These are phyloP conservation scores for Thalassarche chlororhynchos DNA, from an alignment of 2,113 vertebrate species.

Conservation along the genomic window DNA sequence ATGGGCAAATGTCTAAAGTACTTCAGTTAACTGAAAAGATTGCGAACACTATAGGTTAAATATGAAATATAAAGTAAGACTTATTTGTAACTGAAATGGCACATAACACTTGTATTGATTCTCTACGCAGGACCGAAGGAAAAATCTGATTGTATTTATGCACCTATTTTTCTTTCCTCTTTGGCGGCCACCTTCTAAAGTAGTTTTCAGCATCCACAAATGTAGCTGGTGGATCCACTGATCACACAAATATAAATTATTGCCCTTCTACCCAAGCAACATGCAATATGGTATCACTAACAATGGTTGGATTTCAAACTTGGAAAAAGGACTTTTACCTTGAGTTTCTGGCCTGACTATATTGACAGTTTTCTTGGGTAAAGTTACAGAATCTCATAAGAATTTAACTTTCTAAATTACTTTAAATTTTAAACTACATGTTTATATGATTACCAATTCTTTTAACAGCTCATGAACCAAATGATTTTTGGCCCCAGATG, in stretches of 20 bases:
- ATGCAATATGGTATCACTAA: neutral
- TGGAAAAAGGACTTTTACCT: neutral
- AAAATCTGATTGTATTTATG: neutral
- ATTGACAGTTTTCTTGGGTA: neutral
- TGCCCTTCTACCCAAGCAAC: neutral
- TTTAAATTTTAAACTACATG: neutral
- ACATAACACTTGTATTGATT: neutral
- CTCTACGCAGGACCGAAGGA: neutral
- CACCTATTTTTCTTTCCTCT: neutral
- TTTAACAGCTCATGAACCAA: neutral
- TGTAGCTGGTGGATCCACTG: neutral
- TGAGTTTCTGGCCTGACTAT: neutral
- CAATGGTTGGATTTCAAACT: neutral
- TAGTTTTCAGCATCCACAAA: neutral
- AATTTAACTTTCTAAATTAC: neutral
- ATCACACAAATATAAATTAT: neutral
- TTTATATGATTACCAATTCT: neutral
- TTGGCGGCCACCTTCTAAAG: neutral
- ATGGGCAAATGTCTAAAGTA: neutral
- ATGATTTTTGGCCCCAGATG: neutral
- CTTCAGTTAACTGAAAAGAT: neutral
- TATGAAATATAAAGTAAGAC: neutral
- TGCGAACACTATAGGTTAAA: neutral
- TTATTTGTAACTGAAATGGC: neutral
- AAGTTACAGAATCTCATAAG: neutral